Percentiles rank a stretch among this genome's conserved stretches.
phyloP scores from a whole-genome alignment of 2,797 vertebrate genomes.

The Darevskia nairensis region DNA sequence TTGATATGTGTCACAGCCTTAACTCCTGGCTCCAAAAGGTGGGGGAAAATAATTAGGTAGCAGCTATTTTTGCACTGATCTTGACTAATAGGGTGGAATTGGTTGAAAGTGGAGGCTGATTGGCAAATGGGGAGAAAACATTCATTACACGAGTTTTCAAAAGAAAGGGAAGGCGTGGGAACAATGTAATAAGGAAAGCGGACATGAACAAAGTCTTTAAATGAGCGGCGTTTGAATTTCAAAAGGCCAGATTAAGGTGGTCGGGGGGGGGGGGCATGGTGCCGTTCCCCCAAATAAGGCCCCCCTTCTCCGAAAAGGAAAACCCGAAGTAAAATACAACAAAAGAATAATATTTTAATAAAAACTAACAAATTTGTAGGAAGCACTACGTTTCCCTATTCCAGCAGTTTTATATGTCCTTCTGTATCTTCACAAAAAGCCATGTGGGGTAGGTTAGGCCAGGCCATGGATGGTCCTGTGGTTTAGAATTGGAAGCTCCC shows the following conservation, averaged over 20 bases:
- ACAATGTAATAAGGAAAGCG: background rate
- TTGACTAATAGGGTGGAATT: constrained; percentile 31
- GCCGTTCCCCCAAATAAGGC: too few species aligned
- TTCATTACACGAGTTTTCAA: constrained; percentile 21
- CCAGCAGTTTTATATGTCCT: too few species aligned
- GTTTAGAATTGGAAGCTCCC: background rate
- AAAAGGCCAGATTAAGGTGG: background rate
- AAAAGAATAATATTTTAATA: too few species aligned
- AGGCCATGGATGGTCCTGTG: background rate
- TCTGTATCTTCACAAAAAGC: too few species aligned
- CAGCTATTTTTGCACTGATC: constrained; percentile 28
- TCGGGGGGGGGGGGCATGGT: too few species aligned
- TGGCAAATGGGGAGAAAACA: constrained; percentile 16
- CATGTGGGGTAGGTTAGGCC: too few species aligned
- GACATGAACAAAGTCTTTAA: background rate
- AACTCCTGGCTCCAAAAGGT: constrained; percentile 15
- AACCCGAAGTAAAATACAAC: too few species aligned
- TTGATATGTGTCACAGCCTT: constrained; percentile 16
- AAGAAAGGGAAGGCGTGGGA: constrained; percentile 25
- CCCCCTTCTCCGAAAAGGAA: too few species aligned
- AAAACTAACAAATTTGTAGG: too few species aligned
- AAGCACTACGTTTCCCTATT: too few species aligned
- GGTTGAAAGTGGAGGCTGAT: constrained; percentile 32
- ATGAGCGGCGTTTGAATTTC: background rate
- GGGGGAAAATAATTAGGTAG: constrained; percentile 19